Evolutionary conservation across 2,888 invertebrate genomes (phyloP), one percentile per base, ranked within the genome.

Genomic region (Zele albiditarsus): DNA sequence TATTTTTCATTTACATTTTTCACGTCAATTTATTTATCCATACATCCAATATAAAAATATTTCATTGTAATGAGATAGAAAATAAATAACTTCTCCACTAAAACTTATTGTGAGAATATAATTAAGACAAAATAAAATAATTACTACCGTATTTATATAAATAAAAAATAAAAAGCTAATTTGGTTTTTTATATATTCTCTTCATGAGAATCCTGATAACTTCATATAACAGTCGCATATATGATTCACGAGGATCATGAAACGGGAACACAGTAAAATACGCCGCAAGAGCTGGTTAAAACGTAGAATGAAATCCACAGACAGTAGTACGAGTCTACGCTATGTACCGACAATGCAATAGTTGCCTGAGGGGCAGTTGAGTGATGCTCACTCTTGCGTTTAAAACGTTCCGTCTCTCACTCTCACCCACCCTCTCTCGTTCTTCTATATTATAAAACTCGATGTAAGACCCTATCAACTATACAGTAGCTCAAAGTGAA

Each of bases 341-440:
- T 20, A n/a, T 28, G 31, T 53, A 68, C 12, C 53, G 31, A 68
- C 28, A 68, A 68, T 49, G 46, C 20, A 20, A 31, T 28, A 68
- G 31, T 27, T 31, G 53, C 68, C 57, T 28, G 28, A 31, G 49
- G 53, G 68, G 53, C 53, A 53, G 68, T 68, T 53, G 53, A 53
- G n/a, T 53, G n/a, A 53, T 53, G 53, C 53, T 20, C 53, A 53
- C 20, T 20, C 53, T 53, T 20, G 20, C 53, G 20, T 53, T 53
- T 20, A 53, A 53, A 53, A 53, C 53, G 20, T 53, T 20, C 20
- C 10, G 20, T 20, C 5, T n/a, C 20, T 20, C 8, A 2, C n/a
- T 53, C 3, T 6, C 2, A n/a, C 20, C 6, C 46, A 46, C 4
- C 2, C 46, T n/a, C 46, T n/a, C 46, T 46, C 46, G 5, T 46